These are phyloP conservation scores for Oscheius sp. DNA, from an alignment of 1,140 invertebrate genomes.

Conservation along the genomic window DNA sequence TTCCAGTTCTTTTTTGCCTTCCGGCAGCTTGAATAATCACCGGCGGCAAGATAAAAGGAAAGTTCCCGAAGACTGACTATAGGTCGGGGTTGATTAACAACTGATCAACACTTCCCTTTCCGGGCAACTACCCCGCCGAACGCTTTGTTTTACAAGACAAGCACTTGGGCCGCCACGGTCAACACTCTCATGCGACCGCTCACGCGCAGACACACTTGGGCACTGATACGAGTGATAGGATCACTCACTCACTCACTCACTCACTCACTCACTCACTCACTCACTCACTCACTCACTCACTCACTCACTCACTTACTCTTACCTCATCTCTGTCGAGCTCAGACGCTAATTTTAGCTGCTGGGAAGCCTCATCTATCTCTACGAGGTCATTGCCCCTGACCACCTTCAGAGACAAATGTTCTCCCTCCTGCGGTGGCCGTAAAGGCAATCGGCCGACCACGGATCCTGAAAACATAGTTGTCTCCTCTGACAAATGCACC, in stretches of 20 bases:
- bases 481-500: too few species aligned
- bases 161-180: conserved; percentile 29
- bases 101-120: background rate
- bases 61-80: too few species aligned
- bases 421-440: background rate
- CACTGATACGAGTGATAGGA: too few species aligned
- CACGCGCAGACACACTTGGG: background rate
- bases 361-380: conserved; percentile 31
- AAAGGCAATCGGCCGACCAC: conserved; percentile 37
- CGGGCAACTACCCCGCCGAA: background rate
- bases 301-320: too few species aligned
- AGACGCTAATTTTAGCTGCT: conserved; percentile 40
- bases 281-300: too few species aligned
- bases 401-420: background rate
- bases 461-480: conserved; percentile 38
- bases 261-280: too few species aligned
- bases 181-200: conserved; percentile 16
- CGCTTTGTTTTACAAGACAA: conserved; percentile 36
- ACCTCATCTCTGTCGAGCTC: conserved; percentile 44
- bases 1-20: background rate
- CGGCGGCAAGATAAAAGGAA: too few species aligned
- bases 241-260: too few species aligned
- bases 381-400: conserved; percentile 39
- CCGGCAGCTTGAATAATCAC: too few species aligned
- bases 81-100: too few species aligned